Evolutionary conservation across 2,888 invertebrate species (phyloP).

Genomic region (Lasius platythorax): DNA sequence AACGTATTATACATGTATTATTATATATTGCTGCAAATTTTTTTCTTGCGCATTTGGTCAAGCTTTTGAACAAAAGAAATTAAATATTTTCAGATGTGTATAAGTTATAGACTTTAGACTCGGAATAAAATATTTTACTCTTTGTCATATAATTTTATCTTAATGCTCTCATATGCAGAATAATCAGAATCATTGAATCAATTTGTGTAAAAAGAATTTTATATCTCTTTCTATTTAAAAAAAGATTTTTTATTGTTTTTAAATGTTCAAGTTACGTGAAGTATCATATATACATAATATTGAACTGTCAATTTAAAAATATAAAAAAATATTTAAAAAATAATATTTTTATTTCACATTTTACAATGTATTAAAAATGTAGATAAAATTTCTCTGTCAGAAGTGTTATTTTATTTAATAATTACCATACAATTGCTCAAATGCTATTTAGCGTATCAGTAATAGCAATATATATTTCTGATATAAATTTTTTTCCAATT

Average conservation of each 20-base stretch:
- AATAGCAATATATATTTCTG: not conserved
- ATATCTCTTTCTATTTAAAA: not conserved
- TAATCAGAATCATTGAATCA: not conserved
- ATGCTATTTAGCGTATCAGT: not conserved
- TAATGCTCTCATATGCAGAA: not conserved
- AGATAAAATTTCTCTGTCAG: not conserved
- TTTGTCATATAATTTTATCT: not conserved
- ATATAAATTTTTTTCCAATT: not conserved
- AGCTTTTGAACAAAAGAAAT: not conserved
- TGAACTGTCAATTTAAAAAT: not conserved
- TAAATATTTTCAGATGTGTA: not conserved
- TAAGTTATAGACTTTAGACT: not conserved
- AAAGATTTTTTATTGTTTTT: not conserved
- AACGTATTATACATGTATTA: constrained; percentile 67
- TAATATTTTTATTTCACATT: constrained; percentile 10
- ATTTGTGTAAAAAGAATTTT: not conserved
- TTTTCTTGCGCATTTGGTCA: not conserved
- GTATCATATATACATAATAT: not conserved
- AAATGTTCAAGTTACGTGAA: not conserved
- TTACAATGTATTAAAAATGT: not conserved
- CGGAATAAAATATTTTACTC: not conserved
- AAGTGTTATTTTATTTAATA: constrained; percentile 32
- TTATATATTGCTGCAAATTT: constrained; percentile 69
- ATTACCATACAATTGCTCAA: constrained; percentile 15
- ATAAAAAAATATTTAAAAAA: not conserved